Evolutionary conservation across 2,797 vertebrate genomes (phyloP).

Genomic region (Hyperoplus lanceolatus): DNA sequence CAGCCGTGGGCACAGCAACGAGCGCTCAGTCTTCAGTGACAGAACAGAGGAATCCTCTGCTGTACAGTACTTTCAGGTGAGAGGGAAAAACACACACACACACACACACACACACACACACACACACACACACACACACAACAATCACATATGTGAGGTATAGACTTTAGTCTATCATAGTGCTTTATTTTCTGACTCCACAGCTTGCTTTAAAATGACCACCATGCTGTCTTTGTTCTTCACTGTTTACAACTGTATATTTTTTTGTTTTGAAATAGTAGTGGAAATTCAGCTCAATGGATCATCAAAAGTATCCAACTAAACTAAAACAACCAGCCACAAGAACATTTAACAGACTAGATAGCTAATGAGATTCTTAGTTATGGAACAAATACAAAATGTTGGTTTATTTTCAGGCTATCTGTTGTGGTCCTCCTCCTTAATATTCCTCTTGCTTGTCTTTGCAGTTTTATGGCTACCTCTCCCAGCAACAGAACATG

Average conservation of each 20-base stretch:
- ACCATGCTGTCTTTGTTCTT: background rate
- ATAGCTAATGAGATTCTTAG: background rate
- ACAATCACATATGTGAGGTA: too few species aligned
- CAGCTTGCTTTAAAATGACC: too few species aligned
- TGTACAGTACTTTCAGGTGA: conserved; percentile 98
- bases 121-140: too few species aligned
- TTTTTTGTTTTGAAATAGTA: background rate
- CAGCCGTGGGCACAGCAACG: conserved; percentile 89
- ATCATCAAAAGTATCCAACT: background rate
- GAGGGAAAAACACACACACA: conserved; percentile 9
- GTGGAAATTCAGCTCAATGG: background rate
- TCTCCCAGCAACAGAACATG: conserved; percentile 99
- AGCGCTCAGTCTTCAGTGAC: conserved; percentile 94
- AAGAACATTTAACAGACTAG: background rate
- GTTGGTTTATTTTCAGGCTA: background rate
- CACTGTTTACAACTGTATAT: background rate
- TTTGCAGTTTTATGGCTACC: conserved; percentile 96
- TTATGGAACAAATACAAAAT: background rate
- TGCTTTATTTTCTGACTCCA: too few species aligned
- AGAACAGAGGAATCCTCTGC: conserved; percentile 97
- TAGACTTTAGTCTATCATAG: too few species aligned
- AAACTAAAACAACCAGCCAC: too few species aligned
- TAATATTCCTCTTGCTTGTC: background rate
- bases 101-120: background rate
- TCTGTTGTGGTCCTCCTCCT: background rate